Percentiles rank a stretch among this genome's conserved stretches.
Evolutionary conservation across 2,888 invertebrate species (phyloP).

Genomic region (Athripsodes cinereus): DNA sequence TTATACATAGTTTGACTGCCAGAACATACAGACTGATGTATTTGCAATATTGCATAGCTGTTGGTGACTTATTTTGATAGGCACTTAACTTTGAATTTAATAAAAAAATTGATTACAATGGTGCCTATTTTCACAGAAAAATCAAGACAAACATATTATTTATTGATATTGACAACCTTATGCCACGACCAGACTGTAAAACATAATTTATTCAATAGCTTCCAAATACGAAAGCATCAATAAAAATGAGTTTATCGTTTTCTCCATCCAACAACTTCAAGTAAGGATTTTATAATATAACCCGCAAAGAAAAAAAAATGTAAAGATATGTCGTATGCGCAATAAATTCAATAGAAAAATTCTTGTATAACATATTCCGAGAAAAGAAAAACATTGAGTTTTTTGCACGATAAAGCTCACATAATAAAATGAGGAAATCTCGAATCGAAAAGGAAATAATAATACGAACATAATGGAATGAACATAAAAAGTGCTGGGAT

Average conservation of each 20-base stretch:
- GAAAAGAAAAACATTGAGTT: not conserved
- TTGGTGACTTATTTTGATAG: too few relatives aligned
- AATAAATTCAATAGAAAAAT: not conserved
- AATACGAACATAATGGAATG: not conserved
- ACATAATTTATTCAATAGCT: too few relatives aligned
- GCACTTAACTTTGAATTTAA: too few relatives aligned
- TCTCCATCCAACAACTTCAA: not conserved
- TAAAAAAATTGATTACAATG: too few relatives aligned
- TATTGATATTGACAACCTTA: too few relatives aligned
- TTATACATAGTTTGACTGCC: too few relatives aligned
- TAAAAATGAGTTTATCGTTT: not conserved
- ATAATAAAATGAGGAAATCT: not conserved
- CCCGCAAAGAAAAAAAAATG: not conserved
- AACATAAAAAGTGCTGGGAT: not conserved
- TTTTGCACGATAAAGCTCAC: not conserved
- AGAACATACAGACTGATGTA: too few relatives aligned
- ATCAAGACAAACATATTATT: too few relatives aligned
- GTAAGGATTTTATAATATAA: not conserved
- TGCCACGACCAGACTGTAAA: too few relatives aligned
- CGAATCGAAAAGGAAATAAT: constrained; percentile 1
- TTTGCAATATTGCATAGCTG: too few relatives aligned
- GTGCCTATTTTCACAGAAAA: too few relatives aligned
- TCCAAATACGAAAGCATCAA: not conserved
- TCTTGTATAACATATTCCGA: not conserved
- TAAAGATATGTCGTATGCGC: not conserved